phyloP scores from a whole-genome alignment of 2,113 vertebrate genomes.

The Pituophis catenifer region DNA sequence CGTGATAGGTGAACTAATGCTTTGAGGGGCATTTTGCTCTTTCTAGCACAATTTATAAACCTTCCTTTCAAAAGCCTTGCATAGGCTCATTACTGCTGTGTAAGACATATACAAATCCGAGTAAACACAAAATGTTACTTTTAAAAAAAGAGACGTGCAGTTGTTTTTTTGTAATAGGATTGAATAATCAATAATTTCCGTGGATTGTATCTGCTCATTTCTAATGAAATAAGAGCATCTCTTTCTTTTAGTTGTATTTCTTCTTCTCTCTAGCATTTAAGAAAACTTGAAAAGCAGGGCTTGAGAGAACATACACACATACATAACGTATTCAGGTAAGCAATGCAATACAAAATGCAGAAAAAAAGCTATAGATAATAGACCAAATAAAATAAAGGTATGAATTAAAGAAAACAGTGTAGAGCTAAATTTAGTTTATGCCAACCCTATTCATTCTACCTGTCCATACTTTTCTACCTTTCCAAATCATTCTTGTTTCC shows the following conservation, averaged over 20 bases:
- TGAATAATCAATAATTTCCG: conserved; percentile 47
- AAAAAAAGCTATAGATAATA: background rate
- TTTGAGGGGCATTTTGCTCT: background rate
- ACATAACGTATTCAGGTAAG: background rate
- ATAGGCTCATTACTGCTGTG: conserved; percentile 28
- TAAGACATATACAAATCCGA: background rate
- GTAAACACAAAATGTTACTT: conserved; percentile 2
- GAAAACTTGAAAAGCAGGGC: conserved; percentile 1
- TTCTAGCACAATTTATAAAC: background rate
- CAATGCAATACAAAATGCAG: background rate
- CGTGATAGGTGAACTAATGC: background rate
- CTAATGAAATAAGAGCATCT: conserved; percentile 29
- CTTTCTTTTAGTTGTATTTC: conserved; percentile 29
- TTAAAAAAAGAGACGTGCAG: conserved; percentile 45
- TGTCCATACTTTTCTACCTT: background rate
- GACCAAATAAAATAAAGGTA: background rate
- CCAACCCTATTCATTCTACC: background rate
- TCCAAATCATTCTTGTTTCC: background rate
- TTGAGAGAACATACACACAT: background rate
- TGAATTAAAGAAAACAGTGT: background rate
- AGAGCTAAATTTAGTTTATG: background rate
- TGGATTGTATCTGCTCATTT: background rate
- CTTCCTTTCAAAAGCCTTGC: background rate
- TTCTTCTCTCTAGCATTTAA: background rate
- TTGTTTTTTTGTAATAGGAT: conserved; percentile 49